Base-by-base conservation (phyloP, 2,888 invertebrate species). In the Cordilura impudica region DNA sequence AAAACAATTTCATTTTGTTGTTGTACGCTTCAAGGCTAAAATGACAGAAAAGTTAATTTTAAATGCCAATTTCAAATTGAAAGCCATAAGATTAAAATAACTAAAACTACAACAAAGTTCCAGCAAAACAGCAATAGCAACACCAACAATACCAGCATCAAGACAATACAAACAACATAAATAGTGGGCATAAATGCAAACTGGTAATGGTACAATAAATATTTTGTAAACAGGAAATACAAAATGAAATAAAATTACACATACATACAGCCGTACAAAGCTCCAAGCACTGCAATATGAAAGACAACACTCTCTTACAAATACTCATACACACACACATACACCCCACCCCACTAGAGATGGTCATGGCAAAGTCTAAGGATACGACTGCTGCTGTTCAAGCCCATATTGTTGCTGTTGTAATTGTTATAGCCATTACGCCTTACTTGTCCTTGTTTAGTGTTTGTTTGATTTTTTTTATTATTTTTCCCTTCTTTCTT, bases 21-120 rank as follows among this genome's bases (percentile, higher is more conserved):
- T n/a, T n/a, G n/a, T n/a, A n/a, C n/a, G 74, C 78, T 74, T 65
- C 78, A 14, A 61, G n/a, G 78, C 70, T 54, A 74, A n/a, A 78
- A 78, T 74, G 78, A 74, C 70, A 78, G 78, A 74, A 78, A 78
- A 78, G 78, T 78, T 78, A 78, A 78, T 78, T 78, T 78, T 78
- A 78, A 78, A 78, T 78, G 78, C 70, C 78, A 78, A 78, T 78
- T 74, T 74, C 54, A 78, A 78, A 78, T 78, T 78, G 78, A 78
- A 78, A 74, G 78, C 70, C 78, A 74, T 53, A 70, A 78, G 78
- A 78, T 74, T 78, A 74, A 78, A 78, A 78, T 74, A 78, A 78
- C 78, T 70, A 74, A 65, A 78, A 78, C 72, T 73, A 73, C 61
- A 65, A 58, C 63, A 65, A 70, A 49, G 70, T 1, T 10, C 4